Conservation (phyloP, 2,888 invertebrate genomes). For the Augiades crinisus region DNA sequence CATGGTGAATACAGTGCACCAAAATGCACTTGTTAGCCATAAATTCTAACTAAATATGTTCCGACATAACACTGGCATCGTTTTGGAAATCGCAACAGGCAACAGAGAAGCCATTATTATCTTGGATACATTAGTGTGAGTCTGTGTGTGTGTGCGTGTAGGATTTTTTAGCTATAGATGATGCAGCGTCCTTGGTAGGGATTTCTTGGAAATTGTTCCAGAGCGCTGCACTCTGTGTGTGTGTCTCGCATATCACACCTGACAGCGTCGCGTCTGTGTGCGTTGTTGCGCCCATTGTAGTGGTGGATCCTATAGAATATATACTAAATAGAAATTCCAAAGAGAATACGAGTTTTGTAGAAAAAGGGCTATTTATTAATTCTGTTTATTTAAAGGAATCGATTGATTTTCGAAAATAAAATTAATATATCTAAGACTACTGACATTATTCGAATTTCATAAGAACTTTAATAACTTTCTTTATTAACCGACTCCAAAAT, state of each 20-base stretch:
- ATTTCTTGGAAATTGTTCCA: slow-evolving; percentile 37
- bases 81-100: slow-evolving; percentile 31
- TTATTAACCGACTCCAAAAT: no score
- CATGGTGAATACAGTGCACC: neutral
- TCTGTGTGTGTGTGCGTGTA: slow-evolving; percentile 52
- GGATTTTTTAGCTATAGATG: slow-evolving; percentile 49
- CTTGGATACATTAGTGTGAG: slow-evolving; percentile 28
- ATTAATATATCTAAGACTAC: no score
- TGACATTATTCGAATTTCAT: no score
- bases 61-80: neutral
- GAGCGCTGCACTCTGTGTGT: slow-evolving; percentile 30
- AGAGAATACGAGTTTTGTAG: no score
- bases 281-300: slow-evolving; percentile 15
- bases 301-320: neutral
- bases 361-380: no score
- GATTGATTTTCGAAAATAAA: no score
- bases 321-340: neutral
- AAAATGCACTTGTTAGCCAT: neutral
- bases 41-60: slow-evolving; percentile 4
- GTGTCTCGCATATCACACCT: slow-evolving; percentile 19
- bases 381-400: no score
- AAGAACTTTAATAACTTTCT: no score
- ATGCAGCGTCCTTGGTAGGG: slow-evolving; percentile 33
- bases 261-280: slow-evolving; percentile 30
- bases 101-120: slow-evolving; percentile 46